phyloP scores from a whole-genome alignment of 2,888 invertebrate genomes.

The Seira sanloemensis region DNA sequence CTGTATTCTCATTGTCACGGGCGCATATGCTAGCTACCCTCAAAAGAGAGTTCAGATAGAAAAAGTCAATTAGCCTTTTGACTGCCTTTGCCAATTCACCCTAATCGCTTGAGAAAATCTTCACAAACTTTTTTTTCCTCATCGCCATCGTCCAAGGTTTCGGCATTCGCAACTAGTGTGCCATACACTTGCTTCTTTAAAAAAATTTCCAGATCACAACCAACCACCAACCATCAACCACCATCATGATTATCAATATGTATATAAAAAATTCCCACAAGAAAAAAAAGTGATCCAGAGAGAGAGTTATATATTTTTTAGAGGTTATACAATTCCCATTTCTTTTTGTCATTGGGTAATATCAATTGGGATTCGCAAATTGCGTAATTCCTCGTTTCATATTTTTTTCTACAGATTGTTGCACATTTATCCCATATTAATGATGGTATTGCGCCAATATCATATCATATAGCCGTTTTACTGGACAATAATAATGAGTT shows the following conservation, averaged over 20 bases:
- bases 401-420: neutral
- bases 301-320: neutral
- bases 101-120: neutral
- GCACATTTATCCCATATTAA: neutral
- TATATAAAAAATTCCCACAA: neutral
- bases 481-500: no score
- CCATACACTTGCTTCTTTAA: neutral
- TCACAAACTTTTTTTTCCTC: neutral
- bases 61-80: no score
- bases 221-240: neutral
- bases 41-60: neutral
- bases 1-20: conserved; percentile 59
- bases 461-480: no score
- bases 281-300: neutral
- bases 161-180: neutral
- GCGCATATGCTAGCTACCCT: neutral
- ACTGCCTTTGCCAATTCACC: no score
- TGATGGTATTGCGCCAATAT: neutral
- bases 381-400: neutral
- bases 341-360: neutral
- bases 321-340: neutral
- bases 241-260: neutral
- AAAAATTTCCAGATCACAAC: neutral
- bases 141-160: neutral
- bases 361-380: neutral